phyloP scores from a whole-genome alignment of 2,113 vertebrate genomes.

The Numenius arquata region DNA sequence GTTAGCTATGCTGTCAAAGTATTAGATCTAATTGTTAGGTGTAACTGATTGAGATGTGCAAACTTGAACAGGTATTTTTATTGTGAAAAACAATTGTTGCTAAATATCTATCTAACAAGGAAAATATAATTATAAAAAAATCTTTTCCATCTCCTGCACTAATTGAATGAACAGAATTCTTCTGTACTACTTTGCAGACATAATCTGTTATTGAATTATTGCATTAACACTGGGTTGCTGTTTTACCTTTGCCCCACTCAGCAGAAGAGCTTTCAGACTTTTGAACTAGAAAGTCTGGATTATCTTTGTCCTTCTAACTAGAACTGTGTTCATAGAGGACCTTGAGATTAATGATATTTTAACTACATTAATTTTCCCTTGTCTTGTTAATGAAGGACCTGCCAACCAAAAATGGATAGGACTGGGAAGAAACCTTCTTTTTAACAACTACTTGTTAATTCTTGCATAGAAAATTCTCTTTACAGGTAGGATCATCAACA shows the following conservation, averaged over 20 bases:
- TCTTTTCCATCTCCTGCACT: neutral
- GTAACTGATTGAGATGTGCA: neutral
- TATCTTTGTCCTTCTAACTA: neutral
- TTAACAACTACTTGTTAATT: slow-evolving; percentile 31
- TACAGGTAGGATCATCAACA: neutral
- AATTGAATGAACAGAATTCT: slow-evolving; percentile 18
- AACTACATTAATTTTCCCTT: neutral
- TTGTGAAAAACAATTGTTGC: neutral
- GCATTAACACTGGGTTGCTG: neutral
- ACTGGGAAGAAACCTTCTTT: neutral
- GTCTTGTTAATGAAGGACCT: neutral
- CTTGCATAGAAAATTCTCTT: neutral
- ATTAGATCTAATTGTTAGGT: neutral
- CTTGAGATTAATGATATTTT: neutral
- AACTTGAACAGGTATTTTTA: neutral
- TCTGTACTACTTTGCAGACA: neutral
- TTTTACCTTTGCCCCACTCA: neutral
- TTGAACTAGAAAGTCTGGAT: neutral
- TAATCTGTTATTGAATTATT: neutral
- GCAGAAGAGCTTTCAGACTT: neutral
- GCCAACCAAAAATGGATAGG: neutral
- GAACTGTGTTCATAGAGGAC: neutral
- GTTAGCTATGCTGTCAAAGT: neutral
- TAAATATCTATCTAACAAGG: neutral
- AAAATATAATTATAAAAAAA: neutral